These are phyloP conservation scores for Lasioglossum malachurum DNA, from an alignment of 2,888 invertebrate species.

Conservation along the genomic window DNA sequence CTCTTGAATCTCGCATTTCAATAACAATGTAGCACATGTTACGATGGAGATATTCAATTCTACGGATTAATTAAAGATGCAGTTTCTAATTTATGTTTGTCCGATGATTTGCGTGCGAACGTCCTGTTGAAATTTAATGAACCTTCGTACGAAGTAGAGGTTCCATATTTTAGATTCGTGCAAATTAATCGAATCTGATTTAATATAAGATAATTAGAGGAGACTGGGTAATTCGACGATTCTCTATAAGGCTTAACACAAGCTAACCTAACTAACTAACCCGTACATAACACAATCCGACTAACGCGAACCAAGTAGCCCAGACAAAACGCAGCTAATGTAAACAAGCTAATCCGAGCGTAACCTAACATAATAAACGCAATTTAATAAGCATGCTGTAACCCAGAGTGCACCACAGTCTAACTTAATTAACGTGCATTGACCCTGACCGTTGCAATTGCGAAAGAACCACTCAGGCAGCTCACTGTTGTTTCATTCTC, in stretches of 20 bases:
- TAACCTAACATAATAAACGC: neutral
- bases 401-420: neutral
- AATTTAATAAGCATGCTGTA: neutral
- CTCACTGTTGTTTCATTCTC: neutral
- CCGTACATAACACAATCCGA: neutral
- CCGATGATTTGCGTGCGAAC: neutral
- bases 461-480: neutral
- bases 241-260: neutral
- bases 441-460: neutral
- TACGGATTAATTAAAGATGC: neutral
- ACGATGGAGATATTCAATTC: neutral
- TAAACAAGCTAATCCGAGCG: constrained; percentile 1
- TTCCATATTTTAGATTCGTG: neutral
- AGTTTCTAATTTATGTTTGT: neutral
- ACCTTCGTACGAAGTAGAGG: neutral
- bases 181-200: neutral
- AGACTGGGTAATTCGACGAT: neutral
- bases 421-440: neutral
- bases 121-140: neutral
- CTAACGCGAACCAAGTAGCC: neutral
- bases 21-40: neutral
- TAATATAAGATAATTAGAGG: neutral
- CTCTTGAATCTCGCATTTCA: neutral
- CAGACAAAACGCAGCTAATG: neutral
- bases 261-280: neutral